These are phyloP conservation scores for Tympanuchus pallidicinctus DNA, from an alignment of 2,113 vertebrate genomes.

Conservation along the genomic window DNA sequence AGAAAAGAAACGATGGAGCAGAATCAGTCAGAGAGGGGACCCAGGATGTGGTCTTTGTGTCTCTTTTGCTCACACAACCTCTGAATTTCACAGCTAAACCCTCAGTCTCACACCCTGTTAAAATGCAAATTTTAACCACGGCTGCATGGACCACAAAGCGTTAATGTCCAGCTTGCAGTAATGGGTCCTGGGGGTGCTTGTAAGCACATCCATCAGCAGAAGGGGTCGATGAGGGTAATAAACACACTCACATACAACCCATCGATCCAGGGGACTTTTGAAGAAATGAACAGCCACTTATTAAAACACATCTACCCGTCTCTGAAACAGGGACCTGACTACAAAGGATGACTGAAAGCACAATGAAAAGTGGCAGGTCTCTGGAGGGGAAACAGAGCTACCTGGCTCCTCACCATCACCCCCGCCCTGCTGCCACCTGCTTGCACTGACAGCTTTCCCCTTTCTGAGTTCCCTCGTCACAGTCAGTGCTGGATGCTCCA, in stretches of 20 bases:
- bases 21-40: neutral
- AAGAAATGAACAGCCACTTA: conserved; percentile 23
- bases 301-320: neutral
- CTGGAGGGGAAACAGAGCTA: neutral
- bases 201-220: conserved; percentile 49
- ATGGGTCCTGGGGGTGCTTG: neutral
- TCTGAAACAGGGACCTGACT: neutral
- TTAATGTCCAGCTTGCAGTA: conserved; percentile 4
- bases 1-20: neutral
- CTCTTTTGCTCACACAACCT: neutral
- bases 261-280: conserved; percentile 28
- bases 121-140: neutral
- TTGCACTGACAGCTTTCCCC: neutral
- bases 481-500: neutral
- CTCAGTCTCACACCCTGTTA: neutral
- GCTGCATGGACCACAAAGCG: neutral
- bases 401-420: neutral
- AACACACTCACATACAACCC: conserved; percentile 44
- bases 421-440: neutral
- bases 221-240: conserved; percentile 57
- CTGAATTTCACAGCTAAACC: neutral
- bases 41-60: accelerated
- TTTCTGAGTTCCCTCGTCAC: neutral
- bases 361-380: neutral
- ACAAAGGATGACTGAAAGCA: neutral